These are phyloP conservation scores for Zaprionus lineosus DNA, from an alignment of 2,888 invertebrate species.

Conservation along the genomic window DNA sequence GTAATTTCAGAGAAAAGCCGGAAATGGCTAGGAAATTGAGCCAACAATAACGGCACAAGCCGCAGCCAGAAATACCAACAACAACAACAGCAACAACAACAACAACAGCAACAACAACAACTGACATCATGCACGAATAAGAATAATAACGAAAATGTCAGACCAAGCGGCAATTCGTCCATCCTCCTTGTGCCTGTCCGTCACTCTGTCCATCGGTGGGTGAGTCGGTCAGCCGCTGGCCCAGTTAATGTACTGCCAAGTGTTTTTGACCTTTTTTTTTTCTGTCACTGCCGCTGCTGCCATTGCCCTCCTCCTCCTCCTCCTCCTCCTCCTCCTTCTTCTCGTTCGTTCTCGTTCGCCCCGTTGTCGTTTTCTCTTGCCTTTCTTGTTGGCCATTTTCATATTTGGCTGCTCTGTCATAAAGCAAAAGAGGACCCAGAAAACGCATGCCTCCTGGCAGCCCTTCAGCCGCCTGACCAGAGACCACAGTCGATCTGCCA, in stretches of 20 bases:
- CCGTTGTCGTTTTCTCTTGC: slow-evolving; percentile 16
- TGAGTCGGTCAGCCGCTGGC: slow-evolving; percentile 59
- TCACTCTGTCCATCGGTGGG: slow-evolving; percentile 1
- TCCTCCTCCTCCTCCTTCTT: not conserved
- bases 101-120: slow-evolving; percentile 33
- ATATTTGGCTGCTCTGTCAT: slow-evolving; percentile 52
- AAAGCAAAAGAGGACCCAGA: slow-evolving; percentile 33
- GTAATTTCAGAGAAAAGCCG: slow-evolving; percentile 68
- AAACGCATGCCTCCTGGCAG: slow-evolving; percentile 41
- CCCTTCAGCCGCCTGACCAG: slow-evolving; percentile 18
- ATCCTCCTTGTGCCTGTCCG: slow-evolving; percentile 14
- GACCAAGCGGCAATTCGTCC: slow-evolving; percentile 59
- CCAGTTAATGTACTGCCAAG: slow-evolving; percentile 76
- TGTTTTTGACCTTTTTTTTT: slow-evolving; percentile 69
- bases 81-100: slow-evolving; percentile 8
- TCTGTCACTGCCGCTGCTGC: not conserved
- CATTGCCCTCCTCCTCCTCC: not conserved
- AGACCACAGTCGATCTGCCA: slow-evolving; percentile 21
- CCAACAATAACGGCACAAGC: slow-evolving; percentile 68
- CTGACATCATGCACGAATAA: slow-evolving; percentile 68
- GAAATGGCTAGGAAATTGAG: slow-evolving; percentile 78
- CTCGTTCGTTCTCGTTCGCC: slow-evolving; percentile 8
- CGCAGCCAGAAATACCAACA: slow-evolving; percentile 13
- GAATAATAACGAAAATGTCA: slow-evolving; percentile 75
- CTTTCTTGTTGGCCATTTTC: slow-evolving; percentile 42